These are phyloP conservation scores for Sparidentex hasta DNA, from an alignment of 2,797 vertebrate species.

Conservation along the genomic window DNA sequence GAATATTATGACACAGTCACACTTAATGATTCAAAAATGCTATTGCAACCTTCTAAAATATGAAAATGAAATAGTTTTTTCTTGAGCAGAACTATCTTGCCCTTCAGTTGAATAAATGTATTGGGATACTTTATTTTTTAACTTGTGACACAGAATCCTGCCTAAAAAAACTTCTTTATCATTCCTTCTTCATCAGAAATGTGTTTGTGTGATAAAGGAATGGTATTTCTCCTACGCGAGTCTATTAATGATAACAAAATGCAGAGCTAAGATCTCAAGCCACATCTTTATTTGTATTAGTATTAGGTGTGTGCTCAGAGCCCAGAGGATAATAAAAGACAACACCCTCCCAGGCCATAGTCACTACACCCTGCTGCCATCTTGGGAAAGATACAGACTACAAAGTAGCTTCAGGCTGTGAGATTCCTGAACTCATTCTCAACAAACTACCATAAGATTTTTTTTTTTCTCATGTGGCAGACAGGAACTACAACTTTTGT, in stretches of 20 bases:
- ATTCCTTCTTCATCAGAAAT: neutral
- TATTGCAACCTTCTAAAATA: neutral
- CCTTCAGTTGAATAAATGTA: neutral
- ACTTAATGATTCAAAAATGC: neutral
- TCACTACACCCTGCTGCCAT: too few species aligned
- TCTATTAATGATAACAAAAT: neutral
- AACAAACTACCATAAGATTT: too few species aligned
- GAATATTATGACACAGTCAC: neutral
- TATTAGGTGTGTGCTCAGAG: too few species aligned
- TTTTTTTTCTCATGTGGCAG: too few species aligned
- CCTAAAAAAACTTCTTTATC: neutral
- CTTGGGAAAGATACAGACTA: too few species aligned
- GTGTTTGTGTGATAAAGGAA: neutral
- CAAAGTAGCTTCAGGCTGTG: too few species aligned
- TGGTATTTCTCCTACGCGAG: neutral
- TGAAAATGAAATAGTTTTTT: neutral
- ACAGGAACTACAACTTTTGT: too few species aligned
- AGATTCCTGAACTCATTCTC: too few species aligned
- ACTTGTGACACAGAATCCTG: neutral
- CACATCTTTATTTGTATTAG: neutral
- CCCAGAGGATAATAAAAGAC: too few species aligned
- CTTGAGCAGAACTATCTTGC: neutral
- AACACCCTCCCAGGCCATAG: too few species aligned
- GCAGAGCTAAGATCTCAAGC: neutral
- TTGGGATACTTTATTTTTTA: neutral